Percentiles rank a stretch among this genome's conserved stretches.
phyloP scores from a whole-genome alignment of 1,140 invertebrate species.

The Hesperophylax magnus region DNA sequence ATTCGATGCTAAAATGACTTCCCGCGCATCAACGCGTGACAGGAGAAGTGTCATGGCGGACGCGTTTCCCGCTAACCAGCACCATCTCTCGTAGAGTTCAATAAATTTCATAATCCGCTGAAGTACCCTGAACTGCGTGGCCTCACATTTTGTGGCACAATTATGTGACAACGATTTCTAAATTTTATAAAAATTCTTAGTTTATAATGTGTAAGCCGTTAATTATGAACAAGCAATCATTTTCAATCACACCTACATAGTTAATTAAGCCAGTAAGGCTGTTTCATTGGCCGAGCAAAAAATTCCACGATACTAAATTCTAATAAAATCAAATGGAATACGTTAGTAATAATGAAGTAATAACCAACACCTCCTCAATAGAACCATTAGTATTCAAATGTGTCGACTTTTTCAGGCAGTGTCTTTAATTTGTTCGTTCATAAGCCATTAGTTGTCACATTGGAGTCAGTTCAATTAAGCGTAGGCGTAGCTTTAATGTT shows the following conservation, averaged over 20 bases:
- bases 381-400: constrained; percentile 16
- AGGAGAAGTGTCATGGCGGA: not conserved
- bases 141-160: too few species aligned
- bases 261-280: too few species aligned
- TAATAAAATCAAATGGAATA: too few species aligned
- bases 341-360: not conserved
- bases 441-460: not conserved
- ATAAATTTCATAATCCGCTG: too few species aligned
- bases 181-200: too few species aligned
- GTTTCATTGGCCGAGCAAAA: too few species aligned
- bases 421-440: constrained; percentile 3
- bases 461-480: not conserved
- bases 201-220: too few species aligned
- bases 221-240: too few species aligned
- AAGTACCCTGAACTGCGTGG: too few species aligned
- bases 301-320: too few species aligned
- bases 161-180: too few species aligned
- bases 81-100: constrained; percentile 5
- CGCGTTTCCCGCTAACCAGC: not conserved
- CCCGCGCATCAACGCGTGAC: not conserved
- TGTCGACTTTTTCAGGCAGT: not conserved
- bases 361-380: not conserved
- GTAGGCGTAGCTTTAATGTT: constrained; percentile 12
- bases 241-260: too few species aligned
- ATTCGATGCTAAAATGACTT: not conserved